Evolutionary conservation across 2,888 invertebrate genomes (phyloP).

Genomic region (Notodonta dromedarius): DNA sequence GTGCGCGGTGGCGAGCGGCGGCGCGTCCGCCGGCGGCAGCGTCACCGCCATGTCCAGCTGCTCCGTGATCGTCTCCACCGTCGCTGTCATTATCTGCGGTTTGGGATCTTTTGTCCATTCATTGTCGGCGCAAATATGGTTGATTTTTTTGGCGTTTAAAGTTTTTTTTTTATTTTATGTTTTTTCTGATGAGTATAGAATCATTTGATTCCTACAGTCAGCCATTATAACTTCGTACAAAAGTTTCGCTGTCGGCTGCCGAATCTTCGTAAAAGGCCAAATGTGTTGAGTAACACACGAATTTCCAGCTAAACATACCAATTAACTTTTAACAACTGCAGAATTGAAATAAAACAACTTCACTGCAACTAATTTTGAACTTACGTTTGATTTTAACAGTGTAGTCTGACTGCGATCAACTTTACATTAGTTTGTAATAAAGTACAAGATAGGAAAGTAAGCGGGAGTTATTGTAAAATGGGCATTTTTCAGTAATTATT

Average conservation of each 20-base stretch:
- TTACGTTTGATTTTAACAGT: slow-evolving; percentile 17
- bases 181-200: too few species aligned
- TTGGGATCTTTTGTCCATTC: background rate
- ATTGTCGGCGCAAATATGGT: background rate
- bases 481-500: background rate
- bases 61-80: slow-evolving; percentile 97
- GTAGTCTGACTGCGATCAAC: slow-evolving; percentile 18
- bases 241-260: too few species aligned
- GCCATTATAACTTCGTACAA: too few species aligned
- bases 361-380: background rate
- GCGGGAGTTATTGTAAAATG: too few species aligned
- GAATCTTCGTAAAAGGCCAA: too few species aligned
- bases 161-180: too few species aligned
- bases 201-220: too few species aligned
- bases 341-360: background rate
- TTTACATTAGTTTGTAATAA: slow-evolving; percentile 12
- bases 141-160: too few species aligned
- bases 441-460: background rate
- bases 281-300: too few species aligned
- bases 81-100: slow-evolving; percentile 95
- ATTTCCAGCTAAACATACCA: too few species aligned
- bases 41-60: slow-evolving; percentile 95
- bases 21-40: slow-evolving; percentile 87
- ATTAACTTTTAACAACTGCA: too few species aligned
- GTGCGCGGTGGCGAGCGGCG: slow-evolving; percentile 91